phyloP scores from a whole-genome alignment of 2,888 invertebrate genomes.

The Plemyria rubiginata region DNA sequence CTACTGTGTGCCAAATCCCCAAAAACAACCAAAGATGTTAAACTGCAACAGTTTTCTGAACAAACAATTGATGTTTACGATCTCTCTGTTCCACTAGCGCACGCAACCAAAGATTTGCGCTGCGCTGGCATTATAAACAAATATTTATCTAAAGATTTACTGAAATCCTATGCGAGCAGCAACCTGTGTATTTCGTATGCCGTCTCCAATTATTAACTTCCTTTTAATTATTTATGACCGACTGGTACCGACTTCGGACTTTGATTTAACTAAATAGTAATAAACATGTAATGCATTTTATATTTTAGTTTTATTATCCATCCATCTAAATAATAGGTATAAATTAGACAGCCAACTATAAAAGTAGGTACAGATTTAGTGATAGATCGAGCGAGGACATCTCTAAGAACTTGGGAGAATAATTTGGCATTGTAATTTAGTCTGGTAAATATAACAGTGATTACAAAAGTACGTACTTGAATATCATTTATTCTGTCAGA shows the following conservation, averaged over 20 bases:
- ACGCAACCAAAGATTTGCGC: conserved; percentile 45
- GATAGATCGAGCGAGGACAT: too few relatives aligned
- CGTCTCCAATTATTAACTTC: background rate
- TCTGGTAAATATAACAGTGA: too few relatives aligned
- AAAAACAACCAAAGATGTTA: background rate
- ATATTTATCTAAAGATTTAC: conserved; percentile 47
- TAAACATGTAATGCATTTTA: conserved; percentile 11
- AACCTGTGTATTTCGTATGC: conserved; percentile 45
- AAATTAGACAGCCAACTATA: too few relatives aligned
- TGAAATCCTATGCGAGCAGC: conserved; percentile 43
- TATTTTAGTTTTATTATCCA: background rate
- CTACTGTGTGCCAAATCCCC: conserved; percentile 43
- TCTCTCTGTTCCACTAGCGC: conserved; percentile 45
- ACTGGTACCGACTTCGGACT: background rate
- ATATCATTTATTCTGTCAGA: too few relatives aligned
- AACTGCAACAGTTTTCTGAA: conserved; percentile 44
- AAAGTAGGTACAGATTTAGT: too few relatives aligned
- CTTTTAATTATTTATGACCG: background rate
- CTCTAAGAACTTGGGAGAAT: too few relatives aligned
- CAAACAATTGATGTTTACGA: conserved; percentile 47
- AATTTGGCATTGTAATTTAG: too few relatives aligned
- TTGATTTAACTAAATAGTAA: background rate
- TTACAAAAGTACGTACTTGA: too few relatives aligned
- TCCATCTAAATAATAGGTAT: background rate
- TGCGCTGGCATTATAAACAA: conserved; percentile 54